Evolutionary conservation across 2,888 invertebrate species (phyloP), one percentile per base, ranked within the genome.

Genomic region (Acanthococcus lagerstroemiae): DNA sequence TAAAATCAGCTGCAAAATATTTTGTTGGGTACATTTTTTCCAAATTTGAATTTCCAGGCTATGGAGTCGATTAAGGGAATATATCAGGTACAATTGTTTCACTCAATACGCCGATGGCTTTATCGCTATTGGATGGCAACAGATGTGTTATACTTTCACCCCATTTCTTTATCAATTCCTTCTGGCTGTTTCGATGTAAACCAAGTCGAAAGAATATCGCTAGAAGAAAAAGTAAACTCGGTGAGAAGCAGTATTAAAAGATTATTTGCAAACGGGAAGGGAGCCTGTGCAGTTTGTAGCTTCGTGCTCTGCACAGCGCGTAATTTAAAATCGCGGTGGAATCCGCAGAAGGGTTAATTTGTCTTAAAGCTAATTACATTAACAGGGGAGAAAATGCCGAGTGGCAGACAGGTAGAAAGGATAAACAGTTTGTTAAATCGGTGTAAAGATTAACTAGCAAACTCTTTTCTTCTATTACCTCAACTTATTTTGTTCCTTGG

Each of bases 281-380:
- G n/a, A n/a, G n/a, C n/a, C n/a, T 58, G 44, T 22, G 37, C 44
- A 58, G 57, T 46, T 58, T 24, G 57, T 58, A 45, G 46, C 25
- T 24, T 24, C 46, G 46, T 12, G 37, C 37, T n/a, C n/a, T n/a
- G n/a, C n/a, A n/a, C n/a, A n/a, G 56, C 57, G 57, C 44, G 57
- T 58, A 58, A 58, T 58, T 58, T 58, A 58, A 45, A 58, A 44
- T 58, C 22, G 57, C 22, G 46, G 17, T 58, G 21, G 57, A 9
- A 44, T 58, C 46, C 25, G 57, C 25, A 44, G 44, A 58, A 58
- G 57, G 57, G 57, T 58, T 58, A 58, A 58, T 58, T 58, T 58
- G 57, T 58, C 57, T 58, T 58, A 45, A 25, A 58, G 57, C 57
- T 58, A 58, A 58, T 58, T 58, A 58, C 57, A 58, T 58, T 58